A percentile compares a stretch with the other conserved stretches of the same genome.
Evolutionary conservation across 2,113 vertebrate genomes (phyloP).

Genomic region (Astatoreochromis straeleni): DNA sequence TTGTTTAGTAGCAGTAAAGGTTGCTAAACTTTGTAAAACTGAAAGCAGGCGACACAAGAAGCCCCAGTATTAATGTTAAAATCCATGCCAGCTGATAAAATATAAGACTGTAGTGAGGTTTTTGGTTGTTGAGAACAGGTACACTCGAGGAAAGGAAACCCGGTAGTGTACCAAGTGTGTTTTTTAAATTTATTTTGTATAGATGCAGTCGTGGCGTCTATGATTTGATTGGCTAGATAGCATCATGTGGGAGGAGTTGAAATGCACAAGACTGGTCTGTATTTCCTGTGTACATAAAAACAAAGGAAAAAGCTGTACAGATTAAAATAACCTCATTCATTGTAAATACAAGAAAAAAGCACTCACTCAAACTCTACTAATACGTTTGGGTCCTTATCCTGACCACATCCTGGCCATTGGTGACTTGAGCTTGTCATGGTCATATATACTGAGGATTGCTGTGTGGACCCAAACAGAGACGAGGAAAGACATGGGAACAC

Average conservation of each 20-base stretch:
- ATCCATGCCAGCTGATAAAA: rapidly evolving
- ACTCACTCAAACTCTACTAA: neutral
- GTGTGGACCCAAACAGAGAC: rapidly evolving
- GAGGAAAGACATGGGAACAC: neutral
- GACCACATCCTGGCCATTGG: neutral
- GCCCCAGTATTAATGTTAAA: neutral
- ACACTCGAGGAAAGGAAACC: neutral
- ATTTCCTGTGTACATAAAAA: neutral
- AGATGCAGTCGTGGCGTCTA: neutral
- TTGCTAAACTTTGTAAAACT: neutral
- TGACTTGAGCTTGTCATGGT: neutral
- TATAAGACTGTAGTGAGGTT: rapidly evolving
- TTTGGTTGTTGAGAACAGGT: neutral
- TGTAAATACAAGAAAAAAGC: neutral
- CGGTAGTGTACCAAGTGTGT: neutral
- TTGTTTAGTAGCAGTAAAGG: neutral
- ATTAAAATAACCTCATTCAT: neutral
- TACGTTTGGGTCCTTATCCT: neutral
- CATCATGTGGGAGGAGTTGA: neutral
- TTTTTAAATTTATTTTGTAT: neutral
- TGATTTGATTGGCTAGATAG: neutral
- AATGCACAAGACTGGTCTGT: neutral
- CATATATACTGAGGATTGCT: neutral
- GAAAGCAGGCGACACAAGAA: neutral
- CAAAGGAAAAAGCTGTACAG: neutral